Conservation (phyloP, 2,888 invertebrate species). For the Nymphalis c-album region DNA sequence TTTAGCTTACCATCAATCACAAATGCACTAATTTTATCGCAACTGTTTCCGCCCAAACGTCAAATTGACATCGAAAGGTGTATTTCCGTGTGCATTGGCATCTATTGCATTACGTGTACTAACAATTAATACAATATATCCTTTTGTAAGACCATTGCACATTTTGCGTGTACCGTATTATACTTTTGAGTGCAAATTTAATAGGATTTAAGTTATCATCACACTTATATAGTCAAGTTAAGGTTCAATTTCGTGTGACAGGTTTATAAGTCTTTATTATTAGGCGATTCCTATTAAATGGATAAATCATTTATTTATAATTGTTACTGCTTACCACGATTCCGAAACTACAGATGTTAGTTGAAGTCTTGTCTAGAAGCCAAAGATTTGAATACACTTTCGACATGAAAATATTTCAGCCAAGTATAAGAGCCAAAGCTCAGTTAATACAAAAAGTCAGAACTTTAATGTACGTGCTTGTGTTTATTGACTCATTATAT, state of each 20-base stretch:
- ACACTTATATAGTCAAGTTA: background rate
- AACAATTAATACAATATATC: constrained; percentile 34
- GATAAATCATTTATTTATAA: constrained; percentile 8
- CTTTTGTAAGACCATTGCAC: constrained; percentile 38
- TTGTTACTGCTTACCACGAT: background rate
- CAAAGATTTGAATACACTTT: background rate
- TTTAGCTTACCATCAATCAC: background rate
- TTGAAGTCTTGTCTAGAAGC: background rate
- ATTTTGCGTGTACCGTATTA: constrained; percentile 33
- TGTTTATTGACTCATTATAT: too few relatives aligned
- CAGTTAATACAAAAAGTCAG: too few relatives aligned
- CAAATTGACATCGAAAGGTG: constrained; percentile 48
- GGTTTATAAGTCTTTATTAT: background rate
- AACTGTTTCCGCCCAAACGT: constrained; percentile 29
- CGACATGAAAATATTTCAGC: background rate
- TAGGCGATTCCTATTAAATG: background rate
- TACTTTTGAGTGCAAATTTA: constrained; percentile 15
- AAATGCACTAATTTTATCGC: background rate
- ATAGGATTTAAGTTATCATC: background rate
- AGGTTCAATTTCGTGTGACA: background rate
- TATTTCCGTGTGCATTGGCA: constrained; percentile 46
- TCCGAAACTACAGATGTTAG: background rate
- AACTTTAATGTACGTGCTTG: too few relatives aligned
- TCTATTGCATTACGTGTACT: constrained; percentile 31
- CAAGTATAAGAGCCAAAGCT: background rate